These are phyloP conservation scores for Leistus spinibarbis DNA, from an alignment of 2,888 invertebrate species.

Conservation along the genomic window DNA sequence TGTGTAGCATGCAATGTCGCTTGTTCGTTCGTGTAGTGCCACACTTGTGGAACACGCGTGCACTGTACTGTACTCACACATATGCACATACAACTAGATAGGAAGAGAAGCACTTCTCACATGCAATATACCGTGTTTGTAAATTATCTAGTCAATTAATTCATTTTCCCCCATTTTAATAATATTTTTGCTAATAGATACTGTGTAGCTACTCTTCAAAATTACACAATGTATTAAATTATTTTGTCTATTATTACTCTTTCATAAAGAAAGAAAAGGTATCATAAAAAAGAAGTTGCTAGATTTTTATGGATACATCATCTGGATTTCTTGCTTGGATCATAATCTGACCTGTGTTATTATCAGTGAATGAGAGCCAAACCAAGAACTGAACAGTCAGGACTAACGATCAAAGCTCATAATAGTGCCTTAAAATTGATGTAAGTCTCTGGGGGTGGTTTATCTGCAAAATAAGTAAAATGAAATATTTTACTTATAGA, in stretches of 20 bases:
- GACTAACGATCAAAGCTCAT: no score
- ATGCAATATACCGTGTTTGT: neutral
- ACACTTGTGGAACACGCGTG: neutral
- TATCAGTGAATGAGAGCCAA: no score
- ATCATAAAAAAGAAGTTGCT: no score
- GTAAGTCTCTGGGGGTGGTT: neutral
- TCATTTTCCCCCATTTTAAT: neutral
- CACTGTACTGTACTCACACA: no score
- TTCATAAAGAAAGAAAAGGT: no score
- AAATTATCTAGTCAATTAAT: constrained; percentile 8
- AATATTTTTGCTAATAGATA: neutral
- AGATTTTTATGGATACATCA: no score
- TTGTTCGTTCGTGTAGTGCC: neutral
- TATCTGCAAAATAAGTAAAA: neutral
- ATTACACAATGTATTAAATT: neutral
- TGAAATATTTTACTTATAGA: constrained; percentile 2
- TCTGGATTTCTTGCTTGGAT: no score
- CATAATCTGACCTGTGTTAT: no score
- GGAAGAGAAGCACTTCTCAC: neutral
- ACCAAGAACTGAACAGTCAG: no score
- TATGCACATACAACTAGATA: neutral
- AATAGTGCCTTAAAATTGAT: neutral
- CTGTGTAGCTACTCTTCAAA: neutral
- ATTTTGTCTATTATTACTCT: neutral
- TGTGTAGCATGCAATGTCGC: neutral